phyloP scores from a whole-genome alignment of 1,140 invertebrate genomes.

The Phenacoccus solenopsis region DNA sequence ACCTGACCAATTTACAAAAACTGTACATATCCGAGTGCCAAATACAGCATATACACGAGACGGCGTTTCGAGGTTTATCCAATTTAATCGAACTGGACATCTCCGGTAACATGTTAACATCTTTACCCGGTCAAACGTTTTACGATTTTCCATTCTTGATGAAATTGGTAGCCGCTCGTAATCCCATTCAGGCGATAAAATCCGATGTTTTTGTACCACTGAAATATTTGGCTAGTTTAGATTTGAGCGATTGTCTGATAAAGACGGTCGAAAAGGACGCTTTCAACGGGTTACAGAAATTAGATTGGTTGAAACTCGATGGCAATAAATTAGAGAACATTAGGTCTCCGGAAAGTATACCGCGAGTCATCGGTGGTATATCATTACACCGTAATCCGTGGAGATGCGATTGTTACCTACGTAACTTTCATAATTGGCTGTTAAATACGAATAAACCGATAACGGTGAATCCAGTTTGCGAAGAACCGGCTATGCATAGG shows the following conservation, averaged over 20 bases:
- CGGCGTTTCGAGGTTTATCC: slow-evolving; percentile 65
- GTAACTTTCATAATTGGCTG: slow-evolving; percentile 64
- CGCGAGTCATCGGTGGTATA: slow-evolving; percentile 57
- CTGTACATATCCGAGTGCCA: slow-evolving; percentile 65
- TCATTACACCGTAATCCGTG: slow-evolving; percentile 77
- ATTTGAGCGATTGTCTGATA: slow-evolving; percentile 66
- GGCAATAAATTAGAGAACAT: slow-evolving; percentile 65
- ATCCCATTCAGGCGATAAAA: slow-evolving; percentile 59
- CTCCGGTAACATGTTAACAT: slow-evolving; percentile 60
- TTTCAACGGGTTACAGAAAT: slow-evolving; percentile 62
- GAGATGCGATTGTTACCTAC: slow-evolving; percentile 71
- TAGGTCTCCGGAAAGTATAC: slow-evolving; percentile 51
- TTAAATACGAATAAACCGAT: slow-evolving; percentile 58
- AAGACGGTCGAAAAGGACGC: slow-evolving; percentile 63
- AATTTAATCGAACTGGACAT: slow-evolving; percentile 82
- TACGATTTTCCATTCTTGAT: slow-evolving; percentile 62
- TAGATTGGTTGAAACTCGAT: slow-evolving; percentile 73
- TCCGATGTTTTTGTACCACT: slow-evolving; percentile 58
- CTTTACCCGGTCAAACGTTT: slow-evolving; percentile 68
- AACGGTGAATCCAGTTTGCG: slow-evolving; percentile 57
- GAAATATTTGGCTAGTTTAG: slow-evolving; percentile 61
- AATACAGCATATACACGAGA: slow-evolving; percentile 58
- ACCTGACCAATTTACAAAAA: slow-evolving; percentile 70
- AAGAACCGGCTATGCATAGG: slow-evolving; percentile 50
- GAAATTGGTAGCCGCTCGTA: slow-evolving; percentile 62